Evolutionary conservation across 2,113 vertebrate genomes (phyloP).

Genomic region (Vulpes lagopus): DNA sequence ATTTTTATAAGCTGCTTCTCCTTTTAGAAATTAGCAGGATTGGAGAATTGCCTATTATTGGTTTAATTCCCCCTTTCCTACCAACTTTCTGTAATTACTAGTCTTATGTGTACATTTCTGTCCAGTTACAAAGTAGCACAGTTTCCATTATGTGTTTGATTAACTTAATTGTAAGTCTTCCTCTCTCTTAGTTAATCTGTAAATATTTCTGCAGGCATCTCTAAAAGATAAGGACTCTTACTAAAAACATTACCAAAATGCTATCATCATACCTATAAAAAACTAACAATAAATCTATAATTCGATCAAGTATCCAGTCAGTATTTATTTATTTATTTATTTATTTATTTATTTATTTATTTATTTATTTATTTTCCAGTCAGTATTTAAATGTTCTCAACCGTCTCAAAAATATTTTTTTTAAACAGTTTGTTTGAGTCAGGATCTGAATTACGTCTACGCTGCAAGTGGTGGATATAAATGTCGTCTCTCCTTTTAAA

Average conservation of each 20-base stretch:
- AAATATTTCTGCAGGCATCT: constrained; percentile 23
- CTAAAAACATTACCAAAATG: neutral
- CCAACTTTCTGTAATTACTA: neutral
- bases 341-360: no score
- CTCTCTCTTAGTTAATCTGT: neutral
- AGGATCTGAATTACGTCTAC: neutral
- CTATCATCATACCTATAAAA: neutral
- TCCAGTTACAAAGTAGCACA: neutral
- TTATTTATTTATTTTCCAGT: no score
- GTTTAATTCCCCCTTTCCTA: neutral
- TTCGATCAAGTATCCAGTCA: neutral
- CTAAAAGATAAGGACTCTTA: constrained; percentile 42
- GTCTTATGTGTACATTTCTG: neutral
- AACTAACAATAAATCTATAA: constrained; percentile 28
- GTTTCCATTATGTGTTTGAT: neutral
- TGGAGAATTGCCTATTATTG: neutral
- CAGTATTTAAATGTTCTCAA: neutral
- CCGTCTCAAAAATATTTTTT: neutral
- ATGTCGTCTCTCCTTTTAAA: neutral
- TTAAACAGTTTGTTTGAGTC: neutral
- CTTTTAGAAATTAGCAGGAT: constrained; percentile 17
- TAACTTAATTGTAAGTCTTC: constrained; percentile 14
- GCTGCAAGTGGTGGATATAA: neutral
- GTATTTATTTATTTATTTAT: no score
- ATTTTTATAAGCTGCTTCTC: constrained; percentile 16